Base-by-base conservation (phyloP, 2,888 invertebrate species). In the Ormyrus labotus region DNA sequence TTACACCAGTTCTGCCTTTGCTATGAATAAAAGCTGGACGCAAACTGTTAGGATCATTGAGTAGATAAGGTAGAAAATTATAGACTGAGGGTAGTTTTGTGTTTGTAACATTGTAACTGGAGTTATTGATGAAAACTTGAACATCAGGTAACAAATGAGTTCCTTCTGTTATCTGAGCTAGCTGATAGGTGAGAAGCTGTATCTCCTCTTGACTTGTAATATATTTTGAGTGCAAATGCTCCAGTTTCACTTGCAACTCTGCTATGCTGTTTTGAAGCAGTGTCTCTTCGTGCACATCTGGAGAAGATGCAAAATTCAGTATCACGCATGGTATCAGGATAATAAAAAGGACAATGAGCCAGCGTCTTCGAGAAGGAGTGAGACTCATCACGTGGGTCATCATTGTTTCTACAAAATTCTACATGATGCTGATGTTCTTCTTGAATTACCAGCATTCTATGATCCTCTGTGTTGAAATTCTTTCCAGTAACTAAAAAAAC, bases 21-120 rank as follows among this genome's bases (percentile, higher is more conserved):
- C 95, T 95, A 90, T 96, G 92, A 85, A 95, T 92, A 89, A 95
- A 96, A 9, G 96, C 95, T 2, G 98, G 96, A 78, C 94, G 93
- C 76, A 97, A 91, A 86, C 96, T 96, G 83, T 93, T 92, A 0
- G 95, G 95, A 88, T 96, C 95, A 83, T 95, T 95, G 84, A 96
- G 92, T 64, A 98, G 92, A 91, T 98, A 97, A 1, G 98, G 98
- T 85, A 98, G 92, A 88, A 97, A 96, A 88, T 96, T 95, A 90
- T 95, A 96, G 80, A 96, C 94, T 82, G 96, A 96, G 2, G 97
- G 96, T 79, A 95, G 91, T 80, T 95, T 93, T 63, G 96, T 91
- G 68, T 90, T 88, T 7, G 91, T 90, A 7, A 91, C 84, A 68
- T 91, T 90, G 61, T 90, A 91, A 5, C 91, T 91, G 8, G 89